A percentile compares a stretch with the other conserved stretches of the same genome.
Evolutionary conservation across 2,113 vertebrate genomes (phyloP).

Genomic region (Panthera tigris): DNA sequence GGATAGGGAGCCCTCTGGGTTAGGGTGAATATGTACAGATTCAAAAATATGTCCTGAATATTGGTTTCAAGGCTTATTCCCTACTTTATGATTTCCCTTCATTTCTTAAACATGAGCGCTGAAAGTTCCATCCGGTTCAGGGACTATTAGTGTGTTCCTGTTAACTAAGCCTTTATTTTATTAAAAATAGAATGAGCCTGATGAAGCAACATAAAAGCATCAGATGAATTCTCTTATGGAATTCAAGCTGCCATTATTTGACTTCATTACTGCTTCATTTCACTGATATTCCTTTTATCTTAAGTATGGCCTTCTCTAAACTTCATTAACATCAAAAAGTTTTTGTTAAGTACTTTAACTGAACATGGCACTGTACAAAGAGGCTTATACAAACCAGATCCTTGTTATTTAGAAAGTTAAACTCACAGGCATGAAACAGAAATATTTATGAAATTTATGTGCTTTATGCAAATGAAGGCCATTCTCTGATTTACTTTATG

Average conservation of each 20-base stretch:
- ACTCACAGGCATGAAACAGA: conserved; percentile 36
- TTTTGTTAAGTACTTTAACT: conserved; percentile 30
- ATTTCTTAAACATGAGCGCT: background rate
- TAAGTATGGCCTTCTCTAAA: conserved; percentile 20
- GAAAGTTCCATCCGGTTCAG: background rate
- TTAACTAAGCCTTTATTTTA: conserved; percentile 9
- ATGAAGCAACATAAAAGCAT: background rate
- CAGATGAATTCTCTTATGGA: background rate
- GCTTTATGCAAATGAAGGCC: conserved; percentile 14
- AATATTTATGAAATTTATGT: background rate
- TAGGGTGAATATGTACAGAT: background rate
- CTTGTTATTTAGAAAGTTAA: conserved; percentile 10
- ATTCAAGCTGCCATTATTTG: conserved; percentile 23
- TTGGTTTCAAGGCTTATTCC: background rate
- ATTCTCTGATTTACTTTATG: background rate
- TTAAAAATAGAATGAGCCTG: background rate
- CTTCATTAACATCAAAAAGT: conserved; percentile 35
- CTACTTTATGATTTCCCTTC: conserved; percentile 1
- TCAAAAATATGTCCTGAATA: background rate
- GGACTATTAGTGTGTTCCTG: background rate
- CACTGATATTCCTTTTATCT: conserved; percentile 28
- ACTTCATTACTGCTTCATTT: conserved; percentile 31
- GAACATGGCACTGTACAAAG: conserved; percentile 41
- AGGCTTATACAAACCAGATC: background rate
- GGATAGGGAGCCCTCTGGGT: background rate